Base-by-base conservation (phyloP, 1,140 invertebrate species). In the Aphelinus atriplicis region DNA sequence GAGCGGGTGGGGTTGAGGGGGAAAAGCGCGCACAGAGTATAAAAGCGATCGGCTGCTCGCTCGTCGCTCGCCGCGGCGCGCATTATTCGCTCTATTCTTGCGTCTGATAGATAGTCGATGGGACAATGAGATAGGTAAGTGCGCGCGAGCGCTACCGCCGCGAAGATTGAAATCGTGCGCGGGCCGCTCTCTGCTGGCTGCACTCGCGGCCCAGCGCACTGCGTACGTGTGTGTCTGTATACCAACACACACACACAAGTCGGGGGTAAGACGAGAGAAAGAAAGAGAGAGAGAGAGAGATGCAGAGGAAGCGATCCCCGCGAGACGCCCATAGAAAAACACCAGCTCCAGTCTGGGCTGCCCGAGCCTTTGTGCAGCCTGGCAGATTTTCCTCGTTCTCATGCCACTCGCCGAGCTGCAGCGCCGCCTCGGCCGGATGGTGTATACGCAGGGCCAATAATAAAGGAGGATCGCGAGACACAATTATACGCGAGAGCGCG, bases 91-190 rank as follows among this genome's bases (percentile, higher is more conserved):
- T 74, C 65, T 66, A 69, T 69, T 74, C 73, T 74, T 55, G 57
- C 64, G 5, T 73, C 73, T 69, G 73, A 69, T 74, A 74, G 73
- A 63, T 74, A 69, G 65, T 70, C 73, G 73, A 75, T 75, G 67
- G 73, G 73, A 75, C 67, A 70, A 63, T 70, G 73, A 62, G 73
- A 75, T 75, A 75, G 70, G 67, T 65, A 75, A 75, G 70, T 75
- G 60, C 67, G 60, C 57, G 65, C 51, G 64, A 67, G 57, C 64
- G 61, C 67, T 75, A 64, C 67, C 61, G 66, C 73, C 7, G 50
- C 53, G 7, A 64, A 69, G 67, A 75, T 71, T 70, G 66, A 70
- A 70, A 70, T 71, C 73, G 48, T 73, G 63, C 63, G 48, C 26
- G 26, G 26, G 26, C 26, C 26, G 26, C 26, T 26, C 26, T 26